These are phyloP conservation scores for Lysandra coridon DNA, from an alignment of 2,888 invertebrate genomes.

Conservation along the genomic window DNA sequence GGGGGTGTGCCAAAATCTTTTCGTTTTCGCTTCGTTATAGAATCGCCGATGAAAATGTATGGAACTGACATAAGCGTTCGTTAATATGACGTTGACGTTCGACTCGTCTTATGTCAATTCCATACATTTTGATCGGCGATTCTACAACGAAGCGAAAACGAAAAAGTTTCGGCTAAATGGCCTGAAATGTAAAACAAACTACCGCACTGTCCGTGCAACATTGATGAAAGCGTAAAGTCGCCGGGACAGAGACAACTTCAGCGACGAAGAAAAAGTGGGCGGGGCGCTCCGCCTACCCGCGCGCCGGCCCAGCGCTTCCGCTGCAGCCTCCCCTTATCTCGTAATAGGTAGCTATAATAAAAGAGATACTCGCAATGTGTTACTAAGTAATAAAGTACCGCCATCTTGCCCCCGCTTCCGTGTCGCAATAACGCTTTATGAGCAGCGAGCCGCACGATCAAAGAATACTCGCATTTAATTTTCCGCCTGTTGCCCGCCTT, in stretches of 20 bases:
- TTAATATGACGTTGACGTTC: too few species aligned
- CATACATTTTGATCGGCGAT: too few species aligned
- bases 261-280: conserved; percentile 72
- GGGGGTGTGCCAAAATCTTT: too few species aligned
- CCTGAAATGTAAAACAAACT: background rate
- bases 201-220: conserved; percentile 32
- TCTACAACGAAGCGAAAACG: too few species aligned
- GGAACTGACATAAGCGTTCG: too few species aligned
- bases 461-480: conserved; percentile 69
- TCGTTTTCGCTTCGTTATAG: too few species aligned
- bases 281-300: conserved; percentile 75
- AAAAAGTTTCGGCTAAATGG: too few species aligned
- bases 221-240: conserved; percentile 13
- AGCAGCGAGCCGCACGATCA: conserved; percentile 72
- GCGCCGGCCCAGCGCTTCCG: conserved; percentile 51
- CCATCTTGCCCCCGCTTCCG: conserved; percentile 76
- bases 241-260: conserved; percentile 52
- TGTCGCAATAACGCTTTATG: conserved; percentile 71
- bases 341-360: conserved; percentile 74
- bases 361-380: conserved; percentile 75
- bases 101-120: too few species aligned
- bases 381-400: conserved; percentile 79
- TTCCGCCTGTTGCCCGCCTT: conserved; percentile 69
- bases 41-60: too few species aligned
- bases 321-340: conserved; percentile 72